Conservation (phyloP, 2,888 invertebrate species). For the Leucoptera coffeella region DNA sequence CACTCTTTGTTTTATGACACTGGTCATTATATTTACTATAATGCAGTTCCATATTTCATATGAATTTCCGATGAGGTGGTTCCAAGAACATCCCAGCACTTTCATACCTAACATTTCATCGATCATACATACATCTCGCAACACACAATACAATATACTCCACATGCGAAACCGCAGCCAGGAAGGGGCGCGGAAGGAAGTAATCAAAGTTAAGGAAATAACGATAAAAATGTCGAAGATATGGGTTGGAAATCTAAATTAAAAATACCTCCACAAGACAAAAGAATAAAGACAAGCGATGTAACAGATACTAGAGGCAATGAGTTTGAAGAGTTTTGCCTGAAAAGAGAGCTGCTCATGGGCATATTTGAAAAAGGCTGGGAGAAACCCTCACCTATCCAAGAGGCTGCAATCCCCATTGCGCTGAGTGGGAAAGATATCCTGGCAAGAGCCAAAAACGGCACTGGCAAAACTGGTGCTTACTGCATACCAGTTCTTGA, state of each 20-base stretch:
- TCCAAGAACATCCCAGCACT: no score
- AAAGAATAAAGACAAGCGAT: slow-evolving; percentile 95
- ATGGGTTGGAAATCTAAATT: slow-evolving; percentile 94
- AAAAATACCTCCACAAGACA: slow-evolving; percentile 94
- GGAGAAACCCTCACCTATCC: slow-evolving; percentile 99
- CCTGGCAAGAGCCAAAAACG: slow-evolving; percentile 97
- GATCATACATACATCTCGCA: no score
- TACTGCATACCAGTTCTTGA: slow-evolving; percentile 98
- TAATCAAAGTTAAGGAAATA: no score
- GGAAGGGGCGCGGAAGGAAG: no score
- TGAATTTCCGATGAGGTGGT: no score
- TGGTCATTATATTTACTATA: no score
- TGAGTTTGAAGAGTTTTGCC: slow-evolving; percentile 99
- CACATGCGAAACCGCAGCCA: no score
- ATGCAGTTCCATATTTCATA: no score
- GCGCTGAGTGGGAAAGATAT: slow-evolving; percentile 97
- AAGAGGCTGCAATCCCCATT: slow-evolving; percentile 98
- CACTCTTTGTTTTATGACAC: no score
- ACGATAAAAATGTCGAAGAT: slow-evolving; percentile 69
- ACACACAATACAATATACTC: no score
- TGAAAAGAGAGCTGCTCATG: slow-evolving; percentile 96
- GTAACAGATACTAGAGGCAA: slow-evolving; percentile 98
- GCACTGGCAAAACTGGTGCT: slow-evolving; percentile 98
- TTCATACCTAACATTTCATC: no score
- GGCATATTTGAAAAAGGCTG: slow-evolving; percentile 99